Evolutionary conservation across 2,113 vertebrate species (phyloP), one percentile per base, ranked within the genome.

Genomic region (Varanus komodoensis): DNA sequence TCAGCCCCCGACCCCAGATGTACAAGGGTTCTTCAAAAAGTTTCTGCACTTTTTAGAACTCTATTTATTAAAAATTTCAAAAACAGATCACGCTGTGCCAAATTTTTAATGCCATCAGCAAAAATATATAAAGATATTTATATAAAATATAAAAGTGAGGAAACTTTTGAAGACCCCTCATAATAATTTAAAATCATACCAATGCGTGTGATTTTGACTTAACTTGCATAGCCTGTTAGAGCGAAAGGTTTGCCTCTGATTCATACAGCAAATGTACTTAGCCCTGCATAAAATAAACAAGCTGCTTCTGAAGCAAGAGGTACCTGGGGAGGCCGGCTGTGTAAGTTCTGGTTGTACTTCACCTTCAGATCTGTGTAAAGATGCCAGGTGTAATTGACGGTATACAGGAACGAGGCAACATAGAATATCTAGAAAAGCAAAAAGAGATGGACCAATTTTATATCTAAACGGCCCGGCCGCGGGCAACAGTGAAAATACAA

Each of bases 351-450:
- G 25, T 86, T 95, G 87, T 97, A 96, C 91, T 97, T 98, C 93
- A 95, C 91, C 85, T 96, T 97, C 67, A 98, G 93, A n/a, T 97
- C 97, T 48, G 64, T 94, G 95, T 97, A 98, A 1, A 98, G 97
- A 81, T 97, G 97, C 98, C 98, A 98, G 81, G 97, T 96, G 68
- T 98, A 99, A 97, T 98, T 98, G 92, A 98, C 91, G 0, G 98
- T 99, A 95, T 97, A 98, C 71, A 98, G 95, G 93, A 98, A 98
- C 80, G 98, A 99, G 4, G 98, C 97, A 94, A 99, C 94, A 2
- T 97, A 99, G 50, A 99, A 97, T 44, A 98, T 92, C 99, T 99
- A 97, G 83, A 89, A 90, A 95, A 94, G 27, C n/a, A 81, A 95
- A 92, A 89, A 8, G 87, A 19, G 34, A 34, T 1, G 17, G 38